Percentiles rank a stretch among this genome's conserved stretches.
phyloP scores from a whole-genome alignment of 1,140 invertebrate genomes.

The Drosophila hydei region DNA sequence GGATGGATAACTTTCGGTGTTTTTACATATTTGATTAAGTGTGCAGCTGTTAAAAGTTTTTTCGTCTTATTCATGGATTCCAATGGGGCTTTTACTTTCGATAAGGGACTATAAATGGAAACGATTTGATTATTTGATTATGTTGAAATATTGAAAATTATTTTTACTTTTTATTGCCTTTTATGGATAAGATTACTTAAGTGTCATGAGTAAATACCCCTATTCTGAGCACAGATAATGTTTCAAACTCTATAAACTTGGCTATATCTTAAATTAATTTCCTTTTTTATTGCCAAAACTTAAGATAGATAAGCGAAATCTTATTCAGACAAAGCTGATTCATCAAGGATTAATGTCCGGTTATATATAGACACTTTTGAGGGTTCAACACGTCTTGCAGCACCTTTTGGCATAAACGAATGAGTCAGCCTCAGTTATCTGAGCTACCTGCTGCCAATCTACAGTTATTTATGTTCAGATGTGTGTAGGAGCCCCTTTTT shows the following conservation, averaged over 20 bases:
- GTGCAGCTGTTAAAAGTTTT: constrained; percentile 38
- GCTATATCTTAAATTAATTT: background rate
- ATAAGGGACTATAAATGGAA: background rate
- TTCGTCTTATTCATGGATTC: constrained; percentile 6
- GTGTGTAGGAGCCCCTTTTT: background rate
- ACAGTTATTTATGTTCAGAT: constrained; percentile 18
- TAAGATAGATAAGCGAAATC: constrained; percentile 1
- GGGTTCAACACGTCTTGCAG: constrained; percentile 5
- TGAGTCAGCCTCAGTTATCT: constrained; percentile 26
- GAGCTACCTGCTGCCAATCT: constrained; percentile 17
- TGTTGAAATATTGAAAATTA: background rate
- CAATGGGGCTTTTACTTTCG: background rate
- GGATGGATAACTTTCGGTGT: constrained; percentile 28
- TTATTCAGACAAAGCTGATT: constrained; percentile 1
- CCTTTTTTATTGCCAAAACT: background rate
- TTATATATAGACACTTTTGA: background rate
- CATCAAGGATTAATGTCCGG: constrained; percentile 21
- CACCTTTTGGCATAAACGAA: constrained; percentile 7
- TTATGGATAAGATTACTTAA: background rate
- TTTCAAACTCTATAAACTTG: background rate
- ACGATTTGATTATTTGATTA: constrained; percentile 3
- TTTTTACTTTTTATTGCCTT: background rate
- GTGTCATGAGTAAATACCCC: background rate
- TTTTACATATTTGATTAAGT: constrained; percentile 48
- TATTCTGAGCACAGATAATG: background rate